Conservation (phyloP, 2,888 invertebrate species). For the Anoncus sp. region DNA sequence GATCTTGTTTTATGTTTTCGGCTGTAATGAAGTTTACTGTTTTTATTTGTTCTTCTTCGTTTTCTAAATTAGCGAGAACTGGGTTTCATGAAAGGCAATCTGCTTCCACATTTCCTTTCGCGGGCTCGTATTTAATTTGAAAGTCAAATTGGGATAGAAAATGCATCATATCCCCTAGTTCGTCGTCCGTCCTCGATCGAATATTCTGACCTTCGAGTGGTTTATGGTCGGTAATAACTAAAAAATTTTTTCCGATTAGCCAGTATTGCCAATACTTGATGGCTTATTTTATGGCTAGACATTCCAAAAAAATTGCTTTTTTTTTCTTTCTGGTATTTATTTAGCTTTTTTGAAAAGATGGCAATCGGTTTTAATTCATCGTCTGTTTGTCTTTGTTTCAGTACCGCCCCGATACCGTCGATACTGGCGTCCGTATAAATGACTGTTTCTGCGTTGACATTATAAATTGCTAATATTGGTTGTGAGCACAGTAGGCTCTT, state of each 20-base stretch:
- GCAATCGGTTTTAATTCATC: slow-evolving; percentile 59
- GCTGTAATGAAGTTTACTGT: slow-evolving; percentile 54
- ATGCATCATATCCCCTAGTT: slow-evolving; percentile 57
- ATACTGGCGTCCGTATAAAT: slow-evolving; percentile 64
- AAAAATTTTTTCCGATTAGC: slow-evolving; percentile 61
- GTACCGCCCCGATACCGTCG: slow-evolving; percentile 61
- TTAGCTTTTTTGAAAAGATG: slow-evolving; percentile 65
- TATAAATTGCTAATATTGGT: slow-evolving; percentile 58
- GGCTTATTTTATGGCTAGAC: slow-evolving; percentile 67
- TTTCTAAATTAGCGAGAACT: slow-evolving; percentile 40
- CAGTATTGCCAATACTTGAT: slow-evolving; percentile 68
- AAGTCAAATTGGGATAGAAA: slow-evolving; percentile 60
- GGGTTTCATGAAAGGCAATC: slow-evolving; percentile 59
- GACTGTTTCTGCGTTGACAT: slow-evolving; percentile 40
- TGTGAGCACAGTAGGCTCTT: too few species aligned
- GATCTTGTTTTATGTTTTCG: slow-evolving; percentile 53
- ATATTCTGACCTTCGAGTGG: slow-evolving; percentile 58
- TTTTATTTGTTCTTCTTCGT: slow-evolving; percentile 54
- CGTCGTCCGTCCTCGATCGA: slow-evolving; percentile 61
- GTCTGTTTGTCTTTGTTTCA: slow-evolving; percentile 64
- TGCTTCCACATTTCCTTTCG: slow-evolving; percentile 57
- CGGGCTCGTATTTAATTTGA: slow-evolving; percentile 58
- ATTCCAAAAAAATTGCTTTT: slow-evolving; percentile 66
- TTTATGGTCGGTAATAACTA: slow-evolving; percentile 61
- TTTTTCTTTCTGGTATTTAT: slow-evolving; percentile 61